Base-by-base conservation (phyloP, 2,888 invertebrate genomes). In the Suillia variegata region DNA sequence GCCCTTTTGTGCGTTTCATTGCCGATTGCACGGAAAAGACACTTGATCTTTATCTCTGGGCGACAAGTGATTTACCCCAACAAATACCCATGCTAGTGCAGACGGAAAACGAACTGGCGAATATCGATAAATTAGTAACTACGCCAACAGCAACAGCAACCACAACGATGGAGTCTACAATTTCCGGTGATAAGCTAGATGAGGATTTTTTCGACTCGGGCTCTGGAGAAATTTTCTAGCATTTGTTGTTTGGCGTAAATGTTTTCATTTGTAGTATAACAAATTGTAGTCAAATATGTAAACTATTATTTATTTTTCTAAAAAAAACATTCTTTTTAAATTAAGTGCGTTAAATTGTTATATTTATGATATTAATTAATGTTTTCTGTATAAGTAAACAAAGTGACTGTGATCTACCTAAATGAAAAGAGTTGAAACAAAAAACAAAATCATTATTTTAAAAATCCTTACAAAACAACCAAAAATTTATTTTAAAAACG, bases 1-100 rank as follows among this genome's bases (percentile, higher is more conserved):
- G 97, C 50, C 98, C 98, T 0, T 98, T 98, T 83, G 91, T 98
- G 1, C 88, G 98, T 66, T 98, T 98, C 80, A 95, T 98, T 70
- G 96, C 96, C 0, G 91, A 93, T 71, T 93, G 93, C 75, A 94
- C 96, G 0, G 95, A 96, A 75, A 87, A 90, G 68, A 95, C 94
- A 0, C 80, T 96, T 26, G 94, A 96, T 81, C 85, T 94, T 52
- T 96, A 94, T 79, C 81, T 96, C 10, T 91, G 91, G 91, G 91
- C 92, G 0, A 91, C 91, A 0, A 88, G 87, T 68, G 91, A 92
- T 76, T 87, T 87, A 74, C 86, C 88, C 0, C 87, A 87, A 73
- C 86, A 87, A 82, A 87, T 89, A 61, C 89, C 89, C 0, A 87
- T 89, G 63, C 84, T 89, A n/a, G 87, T 75, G 24, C 76, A 77